Evolutionary conservation across 2,113 vertebrate species (phyloP).

Genomic region (Isurus oxyrinchus): DNA sequence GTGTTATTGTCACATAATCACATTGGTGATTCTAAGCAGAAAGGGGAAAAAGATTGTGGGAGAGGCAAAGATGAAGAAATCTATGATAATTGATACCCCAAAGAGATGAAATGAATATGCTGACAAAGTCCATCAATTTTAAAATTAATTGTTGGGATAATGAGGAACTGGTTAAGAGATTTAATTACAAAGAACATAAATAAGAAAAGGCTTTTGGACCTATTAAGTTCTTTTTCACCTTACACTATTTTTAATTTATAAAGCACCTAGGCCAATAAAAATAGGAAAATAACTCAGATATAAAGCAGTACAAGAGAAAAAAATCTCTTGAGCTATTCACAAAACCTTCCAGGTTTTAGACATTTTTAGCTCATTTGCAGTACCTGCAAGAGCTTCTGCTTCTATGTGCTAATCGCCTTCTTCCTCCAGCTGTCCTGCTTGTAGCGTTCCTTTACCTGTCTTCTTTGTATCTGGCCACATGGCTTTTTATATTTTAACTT

Average conservation of each 20-base stretch:
- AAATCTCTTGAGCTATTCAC: no score
- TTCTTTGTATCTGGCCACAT: no score
- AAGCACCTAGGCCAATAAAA: background rate
- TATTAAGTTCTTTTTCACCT: background rate
- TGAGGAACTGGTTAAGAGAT: background rate
- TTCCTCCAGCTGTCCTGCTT: no score
- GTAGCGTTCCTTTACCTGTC: no score
- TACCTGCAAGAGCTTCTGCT: no score
- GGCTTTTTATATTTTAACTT: no score
- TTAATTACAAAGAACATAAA: background rate
- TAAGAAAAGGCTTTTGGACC: background rate
- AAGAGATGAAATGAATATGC: background rate
- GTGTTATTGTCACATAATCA: background rate
- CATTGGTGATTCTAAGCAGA: background rate
- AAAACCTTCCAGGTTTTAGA: no score
- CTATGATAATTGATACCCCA: background rate
- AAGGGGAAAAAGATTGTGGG: background rate
- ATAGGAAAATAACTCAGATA: background rate
- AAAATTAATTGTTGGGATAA: background rate
- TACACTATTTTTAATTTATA: background rate
- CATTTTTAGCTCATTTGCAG: no score
- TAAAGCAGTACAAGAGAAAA: background rate
- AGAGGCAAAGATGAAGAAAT: background rate
- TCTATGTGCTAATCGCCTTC: no score
- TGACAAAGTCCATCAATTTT: background rate